Base-by-base conservation (phyloP, 2,113 vertebrate species). In the Ictalurus punctatus region DNA sequence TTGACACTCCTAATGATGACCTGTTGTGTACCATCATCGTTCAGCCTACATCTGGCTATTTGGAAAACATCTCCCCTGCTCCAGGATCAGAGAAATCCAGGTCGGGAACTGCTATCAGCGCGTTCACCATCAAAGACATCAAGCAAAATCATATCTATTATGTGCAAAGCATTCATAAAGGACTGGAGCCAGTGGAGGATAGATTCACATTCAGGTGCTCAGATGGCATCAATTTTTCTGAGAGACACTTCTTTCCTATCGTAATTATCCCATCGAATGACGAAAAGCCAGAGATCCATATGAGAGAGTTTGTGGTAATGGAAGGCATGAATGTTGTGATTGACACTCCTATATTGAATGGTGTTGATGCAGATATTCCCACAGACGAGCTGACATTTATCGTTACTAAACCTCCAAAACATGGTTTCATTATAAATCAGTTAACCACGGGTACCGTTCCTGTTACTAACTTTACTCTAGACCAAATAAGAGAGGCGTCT, bases 51-150 rank as follows among this genome's bases (percentile, higher is more conserved):
- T 97, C 97, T 6, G 98, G 98, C 0, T 99, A 98, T 4, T 91
- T 98, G 23, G 98, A 99, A 92, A 99, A 99, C 90, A 97, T 98
- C 80, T 98, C 98, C 81, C 98, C 98, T 58, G 97, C 97, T 7
- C 97, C 97, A 3, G 98, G 98, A 81, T 99, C 98, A 52, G 98
- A 99, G 91, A 99, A 98, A 93, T 98, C 98, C 40, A 95, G 98
- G 93, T 96, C 97, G 7, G 97, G 98, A n/a, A 86, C 95, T 19
- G 97, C 98, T 73, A 92, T 99, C 83, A 99, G 97, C 90, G 97
- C 98, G 63, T 99, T 99, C 91, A 97, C 96, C 23, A 94, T 98
- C 83, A 98, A 98, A 93, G 98, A 99, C 89, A 95, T 99, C 86
- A 95, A 94, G 86, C 96, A 96, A 86, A 93, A 94, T 71, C 97